Conservation (phyloP, 2,888 invertebrate species). For the Lomographa bimaculata region DNA sequence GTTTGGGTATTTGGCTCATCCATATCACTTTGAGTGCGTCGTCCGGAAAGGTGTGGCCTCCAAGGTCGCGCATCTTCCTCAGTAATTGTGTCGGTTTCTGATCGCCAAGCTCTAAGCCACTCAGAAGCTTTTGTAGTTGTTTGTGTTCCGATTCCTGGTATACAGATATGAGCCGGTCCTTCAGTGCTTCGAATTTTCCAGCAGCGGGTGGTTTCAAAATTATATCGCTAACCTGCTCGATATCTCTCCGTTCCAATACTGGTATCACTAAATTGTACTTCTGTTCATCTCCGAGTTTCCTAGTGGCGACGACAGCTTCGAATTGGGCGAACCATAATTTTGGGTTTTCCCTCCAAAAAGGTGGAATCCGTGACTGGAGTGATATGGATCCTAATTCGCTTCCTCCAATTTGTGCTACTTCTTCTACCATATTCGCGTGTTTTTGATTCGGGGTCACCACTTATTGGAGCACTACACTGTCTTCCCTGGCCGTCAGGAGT, state of each 20-base stretch:
- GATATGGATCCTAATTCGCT: neutral
- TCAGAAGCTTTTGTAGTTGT: no score
- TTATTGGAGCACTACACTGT: no score
- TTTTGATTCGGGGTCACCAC: no score
- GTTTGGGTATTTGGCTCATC: conserved; percentile 10
- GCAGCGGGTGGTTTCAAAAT: conserved; percentile 22
- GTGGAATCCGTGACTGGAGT: neutral
- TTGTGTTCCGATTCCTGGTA: no score
- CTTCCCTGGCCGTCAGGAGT: no score
- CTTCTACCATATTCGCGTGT: no score
- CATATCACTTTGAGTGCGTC: conserved; percentile 15
- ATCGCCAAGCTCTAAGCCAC: no score
- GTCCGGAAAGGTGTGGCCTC: conserved; percentile 19
- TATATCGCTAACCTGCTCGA: conserved; percentile 32
- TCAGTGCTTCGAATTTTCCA: conserved; percentile 22
- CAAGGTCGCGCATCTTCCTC: no score
- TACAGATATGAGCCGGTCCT: no score
- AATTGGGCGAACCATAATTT: conserved; percentile 31
- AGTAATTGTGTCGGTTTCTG: no score
- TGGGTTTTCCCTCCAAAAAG: conserved; percentile 34
- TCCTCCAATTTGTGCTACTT: no score
- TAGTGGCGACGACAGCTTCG: conserved; percentile 20
- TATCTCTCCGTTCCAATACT: conserved; percentile 25
- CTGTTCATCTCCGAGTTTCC: conserved; percentile 22
- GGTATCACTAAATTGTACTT: conserved; percentile 26